phyloP scores from a whole-genome alignment of 2,888 invertebrate genomes.

The Agonum fuliginosum region DNA sequence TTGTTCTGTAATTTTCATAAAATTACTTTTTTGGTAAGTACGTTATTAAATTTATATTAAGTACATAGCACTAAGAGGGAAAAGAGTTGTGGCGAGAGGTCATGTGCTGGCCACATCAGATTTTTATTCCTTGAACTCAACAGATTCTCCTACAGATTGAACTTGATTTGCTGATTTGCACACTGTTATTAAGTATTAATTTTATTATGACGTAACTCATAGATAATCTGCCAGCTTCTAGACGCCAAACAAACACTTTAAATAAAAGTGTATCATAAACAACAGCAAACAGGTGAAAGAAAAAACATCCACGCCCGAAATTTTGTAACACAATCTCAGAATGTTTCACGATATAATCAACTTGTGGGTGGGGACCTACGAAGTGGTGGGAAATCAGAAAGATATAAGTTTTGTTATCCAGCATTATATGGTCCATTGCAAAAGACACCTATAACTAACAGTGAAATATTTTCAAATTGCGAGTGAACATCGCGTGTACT shows the following conservation, averaged over 20 bases:
- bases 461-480: constrained; percentile 34
- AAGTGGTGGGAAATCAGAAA: constrained; percentile 64
- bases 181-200: no score
- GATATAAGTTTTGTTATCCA: constrained; percentile 64
- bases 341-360: constrained; percentile 17
- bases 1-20: no score
- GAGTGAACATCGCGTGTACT: background rate
- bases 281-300: background rate
- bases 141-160: no score
- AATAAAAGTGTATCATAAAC: constrained; percentile 1
- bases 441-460: constrained; percentile 51
- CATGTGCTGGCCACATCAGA: no score
- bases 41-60: no score
- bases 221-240: constrained; percentile 1
- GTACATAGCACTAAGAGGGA: no score
- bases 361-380: constrained; percentile 34
- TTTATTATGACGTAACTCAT: no score
- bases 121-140: no score
- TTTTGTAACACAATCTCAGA: constrained; percentile 41
- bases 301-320: constrained; percentile 21
- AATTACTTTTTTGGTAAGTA: no score
- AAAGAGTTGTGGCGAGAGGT: no score
- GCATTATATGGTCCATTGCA: constrained; percentile 62
- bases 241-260: background rate
- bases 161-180: no score